phyloP scores from a whole-genome alignment of 2,888 invertebrate genomes.

The Hirudinaria manillensis region DNA sequence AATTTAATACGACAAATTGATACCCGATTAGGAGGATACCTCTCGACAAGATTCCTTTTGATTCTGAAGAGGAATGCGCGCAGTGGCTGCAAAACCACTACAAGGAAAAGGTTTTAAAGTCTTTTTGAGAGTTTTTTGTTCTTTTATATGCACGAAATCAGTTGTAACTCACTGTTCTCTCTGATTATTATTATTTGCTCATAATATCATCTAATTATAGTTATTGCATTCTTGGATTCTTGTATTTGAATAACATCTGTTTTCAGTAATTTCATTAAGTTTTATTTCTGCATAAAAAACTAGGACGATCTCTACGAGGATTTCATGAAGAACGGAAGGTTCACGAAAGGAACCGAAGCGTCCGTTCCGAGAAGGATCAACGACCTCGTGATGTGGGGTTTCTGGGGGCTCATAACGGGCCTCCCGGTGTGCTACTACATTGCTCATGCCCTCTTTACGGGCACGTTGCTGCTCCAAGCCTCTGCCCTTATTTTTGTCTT shows the following conservation, averaged over 20 bases:
- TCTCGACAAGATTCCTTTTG: constrained; percentile 71
- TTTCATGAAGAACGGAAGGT: constrained; percentile 47
- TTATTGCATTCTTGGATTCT: too few species aligned
- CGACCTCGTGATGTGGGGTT: constrained; percentile 47
- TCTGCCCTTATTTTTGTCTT: constrained; percentile 2
- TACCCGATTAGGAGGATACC: constrained; percentile 63
- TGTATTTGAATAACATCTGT: too few species aligned
- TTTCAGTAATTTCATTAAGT: too few species aligned
- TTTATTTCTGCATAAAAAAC: too few species aligned
- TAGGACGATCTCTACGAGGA: constrained; percentile 53
- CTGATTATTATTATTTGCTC: too few species aligned
- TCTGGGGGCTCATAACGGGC: constrained; percentile 49
- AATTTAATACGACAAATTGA: neutral
- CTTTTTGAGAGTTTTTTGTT: neutral
- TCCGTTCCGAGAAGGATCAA: constrained; percentile 43
- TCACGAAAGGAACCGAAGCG: constrained; percentile 42
- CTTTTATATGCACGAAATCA: neutral
- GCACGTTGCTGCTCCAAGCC: constrained; percentile 58
- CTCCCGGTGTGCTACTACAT: constrained; percentile 47
- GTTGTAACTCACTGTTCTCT: neutral
- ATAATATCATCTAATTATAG: too few species aligned
- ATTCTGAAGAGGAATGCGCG: constrained; percentile 66
- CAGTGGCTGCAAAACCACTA: constrained; percentile 77
- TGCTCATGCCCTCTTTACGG: constrained; percentile 51
- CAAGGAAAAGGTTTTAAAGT: constrained; percentile 57